phyloP scores from a whole-genome alignment of 2,888 invertebrate genomes.

The Flexamia atlantica region DNA sequence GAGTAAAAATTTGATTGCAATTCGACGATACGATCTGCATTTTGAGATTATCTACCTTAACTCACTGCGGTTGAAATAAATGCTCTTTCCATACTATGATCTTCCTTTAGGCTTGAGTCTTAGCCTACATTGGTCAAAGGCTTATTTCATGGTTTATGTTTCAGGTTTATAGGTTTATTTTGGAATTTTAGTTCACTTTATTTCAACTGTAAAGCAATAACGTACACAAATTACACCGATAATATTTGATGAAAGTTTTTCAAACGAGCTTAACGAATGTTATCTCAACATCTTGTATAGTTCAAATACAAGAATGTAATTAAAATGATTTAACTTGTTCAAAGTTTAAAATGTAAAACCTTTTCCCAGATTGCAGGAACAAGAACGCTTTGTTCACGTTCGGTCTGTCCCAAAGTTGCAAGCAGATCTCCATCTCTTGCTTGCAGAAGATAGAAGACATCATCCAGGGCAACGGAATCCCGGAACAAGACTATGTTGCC shows the following conservation, averaged over 20 bases:
- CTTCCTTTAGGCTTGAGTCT: slow-evolving; percentile 7
- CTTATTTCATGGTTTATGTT: too few species aligned
- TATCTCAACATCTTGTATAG: background rate
- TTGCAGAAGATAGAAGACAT: slow-evolving; percentile 47
- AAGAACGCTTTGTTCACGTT: slow-evolving; percentile 41
- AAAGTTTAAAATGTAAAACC: slow-evolving; percentile 40
- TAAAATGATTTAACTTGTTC: slow-evolving; percentile 13
- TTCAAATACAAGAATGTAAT: background rate
- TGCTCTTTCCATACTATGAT: background rate
- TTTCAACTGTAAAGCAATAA: too few species aligned
- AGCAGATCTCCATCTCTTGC: slow-evolving; percentile 51
- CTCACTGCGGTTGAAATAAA: too few species aligned
- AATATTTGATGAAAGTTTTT: too few species aligned
- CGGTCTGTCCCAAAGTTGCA: slow-evolving; percentile 49
- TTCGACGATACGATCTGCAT: too few species aligned
- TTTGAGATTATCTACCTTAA: too few species aligned
- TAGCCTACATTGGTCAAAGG: background rate
- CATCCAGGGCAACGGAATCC: slow-evolving; percentile 48
- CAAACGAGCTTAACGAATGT: background rate
- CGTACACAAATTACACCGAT: too few species aligned
- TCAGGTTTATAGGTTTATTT: too few species aligned
- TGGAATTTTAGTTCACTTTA: too few species aligned
- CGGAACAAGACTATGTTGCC: slow-evolving; percentile 46
- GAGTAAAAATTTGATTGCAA: too few species aligned
- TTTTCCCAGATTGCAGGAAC: slow-evolving; percentile 46